phyloP scores from a whole-genome alignment of 2,797 vertebrate genomes.

The Anguilla megastoma region DNA sequence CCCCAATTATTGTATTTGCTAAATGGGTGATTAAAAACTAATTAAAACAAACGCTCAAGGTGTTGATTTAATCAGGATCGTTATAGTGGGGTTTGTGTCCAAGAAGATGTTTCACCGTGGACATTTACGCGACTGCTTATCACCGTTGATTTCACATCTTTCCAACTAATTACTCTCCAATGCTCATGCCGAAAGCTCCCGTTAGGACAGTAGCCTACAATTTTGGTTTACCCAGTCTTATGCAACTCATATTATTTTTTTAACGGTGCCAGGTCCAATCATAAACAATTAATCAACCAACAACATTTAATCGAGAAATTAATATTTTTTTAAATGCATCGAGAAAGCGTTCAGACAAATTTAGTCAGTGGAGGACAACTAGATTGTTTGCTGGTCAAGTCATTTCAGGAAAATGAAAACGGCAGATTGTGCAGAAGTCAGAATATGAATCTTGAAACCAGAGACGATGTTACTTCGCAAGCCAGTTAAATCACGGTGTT shows the following conservation, averaged over 20 bases:
- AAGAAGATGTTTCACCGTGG: background rate
- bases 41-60: background rate
- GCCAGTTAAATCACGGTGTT: slow-evolving; percentile 6
- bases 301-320: background rate
- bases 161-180: slow-evolving; percentile 3
- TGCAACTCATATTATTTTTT: background rate
- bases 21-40: background rate
- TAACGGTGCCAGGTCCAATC: background rate
- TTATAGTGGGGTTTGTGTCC: background rate
- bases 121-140: slow-evolving; percentile 12
- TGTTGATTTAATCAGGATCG: background rate
- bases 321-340: background rate
- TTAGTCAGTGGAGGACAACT: background rate
- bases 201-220: background rate
- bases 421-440: background rate
- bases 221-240: background rate
- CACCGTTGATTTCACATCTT: slow-evolving; percentile 11
- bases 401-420: background rate
- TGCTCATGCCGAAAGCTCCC: background rate
- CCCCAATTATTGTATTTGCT: background rate
- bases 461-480: background rate
- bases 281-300: slow-evolving; percentile 14
- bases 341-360: background rate
- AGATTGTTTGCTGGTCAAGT: background rate
- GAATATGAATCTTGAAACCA: background rate